phyloP scores from a whole-genome alignment of 2,113 vertebrate genomes.

The Ursus arctos region DNA sequence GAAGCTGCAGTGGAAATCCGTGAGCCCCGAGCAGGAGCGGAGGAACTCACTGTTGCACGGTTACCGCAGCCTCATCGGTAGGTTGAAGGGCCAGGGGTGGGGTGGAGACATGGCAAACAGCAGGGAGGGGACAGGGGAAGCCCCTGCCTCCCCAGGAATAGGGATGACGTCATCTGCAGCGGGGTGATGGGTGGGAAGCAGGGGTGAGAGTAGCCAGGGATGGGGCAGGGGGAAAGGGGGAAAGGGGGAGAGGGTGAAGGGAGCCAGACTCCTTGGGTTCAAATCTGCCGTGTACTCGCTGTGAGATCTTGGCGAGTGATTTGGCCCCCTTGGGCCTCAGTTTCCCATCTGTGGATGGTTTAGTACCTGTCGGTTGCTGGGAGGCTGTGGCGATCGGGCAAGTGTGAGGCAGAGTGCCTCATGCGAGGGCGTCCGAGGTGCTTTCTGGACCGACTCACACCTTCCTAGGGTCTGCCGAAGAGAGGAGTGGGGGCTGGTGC shows the following conservation, averaged over 20 bases:
- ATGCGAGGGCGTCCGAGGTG: fast-evolving
- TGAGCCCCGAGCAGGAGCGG: constrained; percentile 95
- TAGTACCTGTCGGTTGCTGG: fast-evolving
- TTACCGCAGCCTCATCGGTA: constrained; percentile 93
- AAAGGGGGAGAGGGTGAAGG: too few species aligned
- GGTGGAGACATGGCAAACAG: fast-evolving
- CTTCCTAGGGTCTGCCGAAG: neutral
- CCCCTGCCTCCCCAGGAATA: neutral
- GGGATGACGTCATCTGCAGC: too few species aligned
- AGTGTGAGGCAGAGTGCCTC: fast-evolving
- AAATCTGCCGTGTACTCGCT: neutral
- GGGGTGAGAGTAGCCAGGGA: too few species aligned
- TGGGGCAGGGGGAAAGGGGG: neutral
- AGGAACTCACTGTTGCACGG: constrained; percentile 94
- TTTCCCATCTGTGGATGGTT: neutral
- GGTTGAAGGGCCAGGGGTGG: neutral
- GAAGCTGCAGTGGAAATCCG: constrained; percentile 97
- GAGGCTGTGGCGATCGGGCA: fast-evolving
- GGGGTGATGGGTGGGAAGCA: neutral
- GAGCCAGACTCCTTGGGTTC: neutral
- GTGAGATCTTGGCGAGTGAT: neutral
- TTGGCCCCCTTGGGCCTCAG: neutral
- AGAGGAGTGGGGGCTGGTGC: neutral
- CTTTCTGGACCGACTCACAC: neutral
- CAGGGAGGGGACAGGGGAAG: neutral